These are phyloP conservation scores for Cyaniris semiargus DNA, from an alignment of 2,888 invertebrate genomes.

Conservation along the genomic window DNA sequence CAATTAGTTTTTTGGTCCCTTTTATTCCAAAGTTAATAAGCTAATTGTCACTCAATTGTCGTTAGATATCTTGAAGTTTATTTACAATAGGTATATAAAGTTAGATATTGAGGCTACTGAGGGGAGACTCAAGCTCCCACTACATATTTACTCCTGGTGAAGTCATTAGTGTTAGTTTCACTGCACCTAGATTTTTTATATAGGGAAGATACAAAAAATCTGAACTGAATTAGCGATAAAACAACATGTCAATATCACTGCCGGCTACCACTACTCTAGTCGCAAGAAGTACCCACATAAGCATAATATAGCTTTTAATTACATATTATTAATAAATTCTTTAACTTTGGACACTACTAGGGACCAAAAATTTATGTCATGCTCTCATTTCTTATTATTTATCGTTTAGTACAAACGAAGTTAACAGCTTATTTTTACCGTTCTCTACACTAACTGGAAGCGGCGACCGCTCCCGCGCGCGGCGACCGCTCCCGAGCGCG, in stretches of 20 bases:
- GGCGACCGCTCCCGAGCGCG: not conserved
- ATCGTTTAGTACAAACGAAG: not conserved
- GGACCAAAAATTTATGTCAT: conserved; percentile 15
- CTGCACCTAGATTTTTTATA: not conserved
- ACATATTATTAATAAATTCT: not conserved
- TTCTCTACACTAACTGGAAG: conserved; percentile 16
- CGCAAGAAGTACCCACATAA: no score
- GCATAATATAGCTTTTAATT: no score
- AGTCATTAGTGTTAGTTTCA: no score
- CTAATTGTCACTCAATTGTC: no score
- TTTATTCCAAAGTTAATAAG: conserved; percentile 35
- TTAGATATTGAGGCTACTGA: not conserved
- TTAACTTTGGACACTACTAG: conserved; percentile 12
- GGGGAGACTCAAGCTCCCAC: no score
- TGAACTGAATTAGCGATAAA: no score
- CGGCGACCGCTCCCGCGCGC: not conserved
- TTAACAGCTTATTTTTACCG: conserved; percentile 29
- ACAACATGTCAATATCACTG: no score
- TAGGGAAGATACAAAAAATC: not conserved
- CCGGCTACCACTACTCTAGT: no score
- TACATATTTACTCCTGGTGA: no score
- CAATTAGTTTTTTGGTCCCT: conserved; percentile 54
- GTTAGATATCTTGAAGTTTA: not conserved
- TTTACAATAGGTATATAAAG: not conserved
- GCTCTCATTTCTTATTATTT: conserved; percentile 25